phyloP scores from a whole-genome alignment of 2,888 invertebrate genomes.

The Athalia rosae region DNA sequence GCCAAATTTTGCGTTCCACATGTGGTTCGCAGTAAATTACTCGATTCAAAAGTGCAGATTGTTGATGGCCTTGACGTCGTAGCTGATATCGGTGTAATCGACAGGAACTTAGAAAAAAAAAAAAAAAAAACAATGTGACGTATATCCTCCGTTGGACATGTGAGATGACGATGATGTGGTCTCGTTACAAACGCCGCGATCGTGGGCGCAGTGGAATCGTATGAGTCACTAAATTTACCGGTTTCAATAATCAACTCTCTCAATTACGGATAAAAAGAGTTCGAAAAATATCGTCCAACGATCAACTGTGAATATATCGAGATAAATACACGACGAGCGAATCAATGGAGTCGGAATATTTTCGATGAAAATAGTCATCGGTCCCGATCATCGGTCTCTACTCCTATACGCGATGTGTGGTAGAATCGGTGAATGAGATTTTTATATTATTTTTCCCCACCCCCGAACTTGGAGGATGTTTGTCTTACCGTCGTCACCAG shows the following conservation, averaged over 20 bases:
- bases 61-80: conserved; percentile 35
- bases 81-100: conserved; percentile 32
- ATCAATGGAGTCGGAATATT: too few relatives aligned
- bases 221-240: too few relatives aligned
- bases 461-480: neutral
- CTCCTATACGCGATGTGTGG: neutral
- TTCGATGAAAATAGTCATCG: neutral
- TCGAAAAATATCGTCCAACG: too few relatives aligned
- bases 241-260: too few relatives aligned
- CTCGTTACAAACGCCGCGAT: neutral
- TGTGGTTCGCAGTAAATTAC: neutral
- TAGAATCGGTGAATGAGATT: neutral
- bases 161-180: too few relatives aligned
- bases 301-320: too few relatives aligned
- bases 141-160: too few relatives aligned
- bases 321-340: too few relatives aligned
- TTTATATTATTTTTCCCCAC: too few relatives aligned
- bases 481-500: conserved; percentile 8
- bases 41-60: conserved; percentile 30
- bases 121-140: neutral
- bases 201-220: conserved; percentile 2
- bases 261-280: too few relatives aligned
- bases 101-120: conserved; percentile 35
- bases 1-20: too few relatives aligned
- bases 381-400: neutral